phyloP scores from a whole-genome alignment of 2,888 invertebrate species.

The Neria commutata region DNA sequence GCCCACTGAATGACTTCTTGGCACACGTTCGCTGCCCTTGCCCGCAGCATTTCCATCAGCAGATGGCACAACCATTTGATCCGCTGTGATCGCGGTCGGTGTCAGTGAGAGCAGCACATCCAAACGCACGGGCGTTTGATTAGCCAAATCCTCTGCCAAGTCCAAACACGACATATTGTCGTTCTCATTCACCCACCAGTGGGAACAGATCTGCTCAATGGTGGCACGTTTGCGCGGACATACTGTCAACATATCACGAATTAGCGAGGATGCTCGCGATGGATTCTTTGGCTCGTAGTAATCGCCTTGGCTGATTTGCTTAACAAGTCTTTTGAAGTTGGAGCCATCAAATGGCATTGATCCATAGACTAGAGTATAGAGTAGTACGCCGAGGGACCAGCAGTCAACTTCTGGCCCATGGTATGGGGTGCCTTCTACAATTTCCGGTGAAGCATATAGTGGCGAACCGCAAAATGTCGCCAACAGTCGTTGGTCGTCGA shows the following conservation, averaged over 20 bases:
- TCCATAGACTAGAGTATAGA: slow-evolving; percentile 98
- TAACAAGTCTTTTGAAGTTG: slow-evolving; percentile 94
- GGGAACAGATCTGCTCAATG: slow-evolving; percentile 91
- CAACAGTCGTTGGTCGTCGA: slow-evolving; percentile 82
- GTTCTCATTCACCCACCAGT: slow-evolving; percentile 96
- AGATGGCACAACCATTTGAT: slow-evolving; percentile 74
- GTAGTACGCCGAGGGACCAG: slow-evolving; percentile 94
- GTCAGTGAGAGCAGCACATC: slow-evolving; percentile 85
- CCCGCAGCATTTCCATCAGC: slow-evolving; percentile 59
- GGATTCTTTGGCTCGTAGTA: slow-evolving; percentile 96
- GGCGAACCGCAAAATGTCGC: slow-evolving; percentile 97
- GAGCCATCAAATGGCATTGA: slow-evolving; percentile 99
- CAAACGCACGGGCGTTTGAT: slow-evolving; percentile 87
- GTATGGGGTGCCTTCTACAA: slow-evolving; percentile 95
- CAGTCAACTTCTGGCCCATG: slow-evolving; percentile 95
- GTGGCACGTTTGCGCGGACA: slow-evolving; percentile 87
- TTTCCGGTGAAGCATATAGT: slow-evolving; percentile 95
- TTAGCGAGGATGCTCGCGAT: slow-evolving; percentile 92
- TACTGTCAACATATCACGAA: slow-evolving; percentile 93
- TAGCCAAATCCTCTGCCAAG: slow-evolving; percentile 85
- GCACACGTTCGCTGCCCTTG: slow-evolving; percentile 65
- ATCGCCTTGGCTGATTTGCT: slow-evolving; percentile 96
- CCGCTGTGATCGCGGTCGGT: slow-evolving; percentile 78
- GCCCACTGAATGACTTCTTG: slow-evolving; percentile 74
- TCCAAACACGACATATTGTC: slow-evolving; percentile 83